Evolutionary conservation across 1,140 invertebrate species (phyloP).

Genomic region (Brachionus rubens): DNA sequence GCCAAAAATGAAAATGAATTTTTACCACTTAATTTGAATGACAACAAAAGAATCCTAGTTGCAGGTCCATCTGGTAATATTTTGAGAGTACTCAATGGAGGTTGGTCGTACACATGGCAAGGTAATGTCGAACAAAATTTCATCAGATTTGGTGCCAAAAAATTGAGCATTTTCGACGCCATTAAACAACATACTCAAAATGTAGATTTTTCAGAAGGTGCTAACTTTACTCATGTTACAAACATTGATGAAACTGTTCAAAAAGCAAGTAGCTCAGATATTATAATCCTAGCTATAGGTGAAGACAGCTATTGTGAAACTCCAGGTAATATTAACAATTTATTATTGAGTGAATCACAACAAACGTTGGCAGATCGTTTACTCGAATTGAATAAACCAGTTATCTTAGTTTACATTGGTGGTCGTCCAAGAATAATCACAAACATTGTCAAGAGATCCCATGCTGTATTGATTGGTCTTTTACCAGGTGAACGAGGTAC

Average conservation of each 20-base stretch:
- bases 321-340: not conserved
- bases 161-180: not conserved
- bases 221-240: not conserved
- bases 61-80: not conserved
- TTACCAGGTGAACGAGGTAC: conserved; percentile 13
- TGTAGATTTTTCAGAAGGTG: not conserved
- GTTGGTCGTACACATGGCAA: conserved; percentile 32
- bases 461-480: not conserved
- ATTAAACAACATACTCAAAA: not conserved
- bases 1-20: conserved; percentile 1
- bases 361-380: not conserved
- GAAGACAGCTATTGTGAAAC: conserved; percentile 5
- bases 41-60: not conserved
- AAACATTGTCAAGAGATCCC: not conserved
- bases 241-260: not conserved
- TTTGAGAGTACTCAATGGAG: conserved; percentile 4
- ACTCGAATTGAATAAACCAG: not conserved
- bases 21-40: not conserved
- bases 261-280: not conserved
- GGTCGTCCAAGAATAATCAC: conserved; percentile 17
- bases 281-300: not conserved
- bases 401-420: conserved; percentile 6
- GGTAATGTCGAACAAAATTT: not conserved
- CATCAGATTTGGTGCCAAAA: not conserved
- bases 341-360: not conserved